phyloP scores from a whole-genome alignment of 2,113 vertebrate species.

The pig (Sus scrofa) region T2T-Sscrofa CM000818.6:124136501-124137000 shows the following conservation, averaged over 20 bases:
- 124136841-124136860: too few relatives aligned
- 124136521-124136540: neutral
- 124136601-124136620: neutral
- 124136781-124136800: too few relatives aligned
- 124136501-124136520: neutral
- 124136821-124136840: too few relatives aligned
- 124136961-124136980: too few relatives aligned
- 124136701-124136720: neutral
- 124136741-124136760: neutral
- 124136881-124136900: too few relatives aligned
- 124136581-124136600: slow-evolving; percentile 33
- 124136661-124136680: neutral
- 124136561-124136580: neutral
- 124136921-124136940: too few relatives aligned
- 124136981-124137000: too few relatives aligned
- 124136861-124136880: too few relatives aligned
- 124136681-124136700: neutral
- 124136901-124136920: too few relatives aligned
- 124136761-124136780: too few relatives aligned
- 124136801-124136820: too few relatives aligned
- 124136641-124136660: slow-evolving; percentile 18
- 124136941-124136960: too few relatives aligned
- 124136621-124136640: neutral
- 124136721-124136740: neutral
- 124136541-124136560: neutral